These are phyloP conservation scores for Saguinus midas DNA, from an alignment of 2,113 vertebrate species.

Conservation along the genomic window DNA sequence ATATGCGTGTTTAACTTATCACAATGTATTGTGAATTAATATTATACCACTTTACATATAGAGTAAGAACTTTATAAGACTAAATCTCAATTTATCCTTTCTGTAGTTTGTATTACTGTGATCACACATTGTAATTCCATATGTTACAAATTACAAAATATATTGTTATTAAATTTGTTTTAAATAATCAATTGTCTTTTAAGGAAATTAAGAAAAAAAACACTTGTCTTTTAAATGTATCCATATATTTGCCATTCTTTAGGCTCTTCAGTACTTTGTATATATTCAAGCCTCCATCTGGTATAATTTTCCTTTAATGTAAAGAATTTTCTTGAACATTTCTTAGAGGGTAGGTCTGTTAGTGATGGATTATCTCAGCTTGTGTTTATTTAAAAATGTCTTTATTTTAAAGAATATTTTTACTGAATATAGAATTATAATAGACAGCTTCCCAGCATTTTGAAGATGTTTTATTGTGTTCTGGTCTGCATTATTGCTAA, in stretches of 20 bases:
- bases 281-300: not conserved
- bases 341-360: not conserved
- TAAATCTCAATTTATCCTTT: not conserved
- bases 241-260: not conserved
- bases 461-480: not conserved
- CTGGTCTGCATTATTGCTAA: not conserved
- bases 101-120: not conserved
- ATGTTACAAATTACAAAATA: not conserved
- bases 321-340: not conserved
- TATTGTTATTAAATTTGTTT: not conserved
- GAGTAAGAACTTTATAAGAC: not conserved
- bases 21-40: not conserved
- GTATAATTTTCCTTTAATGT: not conserved
- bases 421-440: not conserved
- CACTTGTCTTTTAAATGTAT: not conserved
- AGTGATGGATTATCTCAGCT: not conserved
- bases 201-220: conserved; percentile 1
- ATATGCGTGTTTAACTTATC: not conserved
- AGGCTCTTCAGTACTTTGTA: not conserved
- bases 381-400: not conserved
- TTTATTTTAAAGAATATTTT: not conserved
- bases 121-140: not conserved
- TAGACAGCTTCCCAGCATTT: not conserved
- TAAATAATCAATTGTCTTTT: not conserved
- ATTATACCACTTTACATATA: not conserved